Conservation (phyloP, 2,888 invertebrate genomes). For the Pterostichus niger region DNA sequence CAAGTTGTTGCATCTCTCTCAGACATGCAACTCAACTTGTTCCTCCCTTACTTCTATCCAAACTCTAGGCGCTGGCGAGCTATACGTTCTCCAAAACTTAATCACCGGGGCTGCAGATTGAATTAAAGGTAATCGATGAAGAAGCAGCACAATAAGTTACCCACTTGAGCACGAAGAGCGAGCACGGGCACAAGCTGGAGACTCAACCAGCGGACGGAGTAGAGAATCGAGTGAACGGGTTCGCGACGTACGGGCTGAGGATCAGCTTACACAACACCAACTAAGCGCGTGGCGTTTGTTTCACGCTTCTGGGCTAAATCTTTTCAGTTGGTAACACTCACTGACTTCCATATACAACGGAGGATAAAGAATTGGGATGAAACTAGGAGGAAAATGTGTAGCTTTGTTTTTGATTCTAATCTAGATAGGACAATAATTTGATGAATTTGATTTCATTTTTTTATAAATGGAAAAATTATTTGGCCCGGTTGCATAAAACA, state of each 20-base stretch:
- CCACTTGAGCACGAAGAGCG: slow-evolving; percentile 60
- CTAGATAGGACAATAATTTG: background rate
- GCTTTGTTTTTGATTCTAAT: slow-evolving; percentile 5
- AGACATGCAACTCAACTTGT: background rate
- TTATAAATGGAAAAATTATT: too few relatives aligned
- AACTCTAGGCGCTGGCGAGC: slow-evolving; percentile 1
- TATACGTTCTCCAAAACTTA: slow-evolving; percentile 49
- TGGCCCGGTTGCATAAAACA: too few relatives aligned
- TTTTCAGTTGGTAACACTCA: slow-evolving; percentile 54
- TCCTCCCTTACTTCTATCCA: background rate
- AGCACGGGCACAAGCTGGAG: too few relatives aligned
- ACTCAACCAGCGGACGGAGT: background rate
- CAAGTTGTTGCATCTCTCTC: slow-evolving; percentile 20
- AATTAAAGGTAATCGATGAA: slow-evolving; percentile 69
- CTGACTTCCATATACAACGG: background rate
- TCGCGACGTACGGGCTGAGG: slow-evolving; percentile 3
- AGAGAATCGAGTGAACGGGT: background rate
- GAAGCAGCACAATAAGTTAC: slow-evolving; percentile 68
- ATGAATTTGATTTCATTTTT: background rate
- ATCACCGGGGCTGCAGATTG: slow-evolving; percentile 68
- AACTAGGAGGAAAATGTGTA: background rate
- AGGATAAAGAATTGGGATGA: slow-evolving; percentile 10
- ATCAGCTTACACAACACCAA: slow-evolving; percentile 62
- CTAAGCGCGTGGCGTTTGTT: slow-evolving; percentile 63
- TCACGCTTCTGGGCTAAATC: slow-evolving; percentile 59